Conservation (phyloP, 2,113 vertebrate genomes). For the Hypanus sabinus region DNA sequence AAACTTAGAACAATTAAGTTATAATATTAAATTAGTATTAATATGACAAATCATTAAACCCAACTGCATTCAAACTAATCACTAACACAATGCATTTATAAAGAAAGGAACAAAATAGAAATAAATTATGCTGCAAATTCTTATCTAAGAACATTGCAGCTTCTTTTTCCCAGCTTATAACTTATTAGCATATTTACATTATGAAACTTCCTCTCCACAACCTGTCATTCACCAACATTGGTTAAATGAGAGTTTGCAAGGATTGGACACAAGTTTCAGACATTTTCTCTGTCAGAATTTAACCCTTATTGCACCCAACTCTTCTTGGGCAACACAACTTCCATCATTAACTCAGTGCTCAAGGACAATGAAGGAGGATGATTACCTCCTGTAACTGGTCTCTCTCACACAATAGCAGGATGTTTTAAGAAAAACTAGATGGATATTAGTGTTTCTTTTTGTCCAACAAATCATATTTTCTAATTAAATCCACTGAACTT, state of each 20-base stretch:
- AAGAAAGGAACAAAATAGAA: no score
- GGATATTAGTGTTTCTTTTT: not conserved
- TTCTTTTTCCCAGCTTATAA: no score
- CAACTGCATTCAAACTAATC: not conserved
- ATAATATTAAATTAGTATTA: no score
- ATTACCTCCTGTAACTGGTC: not conserved
- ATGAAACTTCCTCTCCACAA: no score
- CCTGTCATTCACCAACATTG: no score
- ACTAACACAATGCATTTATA: no score
- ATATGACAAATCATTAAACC: not conserved
- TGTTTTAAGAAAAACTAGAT: not conserved
- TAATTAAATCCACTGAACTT: not conserved
- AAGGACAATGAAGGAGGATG: not conserved
- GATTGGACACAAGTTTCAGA: no score
- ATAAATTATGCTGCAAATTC: no score
- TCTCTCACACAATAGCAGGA: not conserved
- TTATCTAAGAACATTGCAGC: no score
- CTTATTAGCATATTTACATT: no score
- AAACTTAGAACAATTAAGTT: not conserved
- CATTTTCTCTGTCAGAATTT: not conserved
- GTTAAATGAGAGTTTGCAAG: no score
- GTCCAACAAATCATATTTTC: not conserved
- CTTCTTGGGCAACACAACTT: not conserved
- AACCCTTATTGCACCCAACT: not conserved
- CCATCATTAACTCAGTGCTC: not conserved